These are phyloP conservation scores for Caretta caretta DNA, from an alignment of 2,113 vertebrate species.

Conservation along the genomic window DNA sequence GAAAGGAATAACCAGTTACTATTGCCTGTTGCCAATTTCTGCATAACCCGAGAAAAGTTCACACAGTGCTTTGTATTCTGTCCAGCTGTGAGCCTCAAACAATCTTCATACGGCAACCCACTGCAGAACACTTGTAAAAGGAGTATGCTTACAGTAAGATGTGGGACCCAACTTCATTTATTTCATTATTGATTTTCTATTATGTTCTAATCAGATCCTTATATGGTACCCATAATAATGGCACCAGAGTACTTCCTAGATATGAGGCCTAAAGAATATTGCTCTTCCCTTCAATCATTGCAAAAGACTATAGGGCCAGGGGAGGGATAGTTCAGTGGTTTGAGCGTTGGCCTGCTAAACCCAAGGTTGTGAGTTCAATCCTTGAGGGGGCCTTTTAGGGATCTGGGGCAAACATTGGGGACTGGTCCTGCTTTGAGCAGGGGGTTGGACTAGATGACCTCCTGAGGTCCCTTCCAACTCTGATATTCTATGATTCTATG, in stretches of 20 bases:
- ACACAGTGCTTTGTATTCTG: constrained; percentile 54
- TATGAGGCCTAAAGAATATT: not conserved
- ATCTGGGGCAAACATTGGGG: too few relatives aligned
- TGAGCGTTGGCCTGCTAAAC: too few relatives aligned
- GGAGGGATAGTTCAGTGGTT: too few relatives aligned
- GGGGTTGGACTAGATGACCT: too few relatives aligned
- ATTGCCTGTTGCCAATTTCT: constrained; percentile 42
- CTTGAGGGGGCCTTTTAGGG: too few relatives aligned
- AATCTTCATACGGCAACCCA: constrained; percentile 58
- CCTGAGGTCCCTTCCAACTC: too few relatives aligned
- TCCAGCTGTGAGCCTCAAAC: constrained; percentile 27
- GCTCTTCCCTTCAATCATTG: not conserved
- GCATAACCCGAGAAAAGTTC: constrained; percentile 58
- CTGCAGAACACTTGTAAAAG: constrained; percentile 34
- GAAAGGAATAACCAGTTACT: constrained; percentile 52
- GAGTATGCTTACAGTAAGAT: constrained; percentile 63
- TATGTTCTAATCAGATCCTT: constrained; percentile 61
- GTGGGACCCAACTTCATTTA: constrained; percentile 70
- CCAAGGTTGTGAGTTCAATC: too few relatives aligned
- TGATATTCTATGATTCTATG: too few relatives aligned
- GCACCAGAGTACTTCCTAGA: not conserved
- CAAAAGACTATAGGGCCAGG: not conserved
- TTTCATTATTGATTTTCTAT: constrained; percentile 71
- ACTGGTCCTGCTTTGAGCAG: too few relatives aligned
- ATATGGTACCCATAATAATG: constrained; percentile 10